Evolutionary conservation across 2,113 vertebrate genomes (phyloP).

Genomic region (Cercocebus atys): DNA sequence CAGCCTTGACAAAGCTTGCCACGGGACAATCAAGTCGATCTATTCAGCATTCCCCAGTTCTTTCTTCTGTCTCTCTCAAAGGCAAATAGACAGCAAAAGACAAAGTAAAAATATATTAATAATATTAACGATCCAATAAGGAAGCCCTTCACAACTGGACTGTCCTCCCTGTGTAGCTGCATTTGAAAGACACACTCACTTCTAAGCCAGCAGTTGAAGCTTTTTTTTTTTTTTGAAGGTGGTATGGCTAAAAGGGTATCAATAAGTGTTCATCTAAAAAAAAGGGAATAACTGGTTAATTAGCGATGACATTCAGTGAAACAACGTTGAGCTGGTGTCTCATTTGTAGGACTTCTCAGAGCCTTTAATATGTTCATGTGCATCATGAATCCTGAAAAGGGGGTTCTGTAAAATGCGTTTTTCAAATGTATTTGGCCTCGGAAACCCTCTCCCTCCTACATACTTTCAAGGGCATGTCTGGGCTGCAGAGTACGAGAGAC

Average conservation of each 20-base stretch:
- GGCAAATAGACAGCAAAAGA: neutral
- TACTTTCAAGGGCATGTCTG: neutral
- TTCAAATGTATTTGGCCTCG: neutral
- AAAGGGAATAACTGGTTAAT: no score
- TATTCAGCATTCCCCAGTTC: neutral
- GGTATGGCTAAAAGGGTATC: neutral
- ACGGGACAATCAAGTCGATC: fast-evolving
- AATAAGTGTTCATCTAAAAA: neutral
- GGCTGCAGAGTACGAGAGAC: neutral
- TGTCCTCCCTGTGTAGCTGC: neutral
- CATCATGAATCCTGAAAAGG: neutral
- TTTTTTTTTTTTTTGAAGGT: neutral
- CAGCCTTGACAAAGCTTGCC: neutral
- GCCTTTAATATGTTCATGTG: neutral
- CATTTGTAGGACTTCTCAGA: neutral
- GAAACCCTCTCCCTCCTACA: neutral
- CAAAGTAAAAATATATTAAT: neutral
- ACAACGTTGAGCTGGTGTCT: neutral
- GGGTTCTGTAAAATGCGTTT: neutral
- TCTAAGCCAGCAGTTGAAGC: neutral
- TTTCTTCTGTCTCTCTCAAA: neutral
- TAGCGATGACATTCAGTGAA: neutral
- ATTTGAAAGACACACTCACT: neutral
- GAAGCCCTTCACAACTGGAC: neutral
- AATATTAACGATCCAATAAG: neutral